phyloP scores from a whole-genome alignment of 2,113 vertebrate genomes.

The Plectropomus leopardus region DNA sequence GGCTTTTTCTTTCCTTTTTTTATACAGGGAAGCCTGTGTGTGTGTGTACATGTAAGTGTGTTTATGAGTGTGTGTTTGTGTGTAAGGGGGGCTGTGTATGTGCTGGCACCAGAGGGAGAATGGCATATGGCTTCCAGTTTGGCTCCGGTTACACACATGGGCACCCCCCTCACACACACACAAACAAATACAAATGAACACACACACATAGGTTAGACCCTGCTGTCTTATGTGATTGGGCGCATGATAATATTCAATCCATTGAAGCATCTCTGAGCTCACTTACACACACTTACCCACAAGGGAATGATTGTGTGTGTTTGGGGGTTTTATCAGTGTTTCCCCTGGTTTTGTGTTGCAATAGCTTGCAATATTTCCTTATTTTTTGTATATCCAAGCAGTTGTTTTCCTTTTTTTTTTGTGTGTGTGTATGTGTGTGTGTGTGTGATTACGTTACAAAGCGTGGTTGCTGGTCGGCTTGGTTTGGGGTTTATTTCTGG shows the following conservation, averaged over 20 bases:
- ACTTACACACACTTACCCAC: conserved; percentile 61
- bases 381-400: conserved; percentile 42
- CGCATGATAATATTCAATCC: conserved; percentile 50
- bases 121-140: conserved; percentile 85
- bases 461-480: conserved; percentile 40
- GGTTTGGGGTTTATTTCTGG: conserved; percentile 75
- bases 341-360: conserved; percentile 62
- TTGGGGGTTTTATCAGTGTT: conserved; percentile 50
- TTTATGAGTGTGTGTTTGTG: conserved; percentile 26
- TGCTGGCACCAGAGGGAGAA: conserved; percentile 68
- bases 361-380: conserved; percentile 58
- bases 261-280: conserved; percentile 68
- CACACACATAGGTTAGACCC: conserved; percentile 61
- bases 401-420: conserved; percentile 37
- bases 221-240: conserved; percentile 51
- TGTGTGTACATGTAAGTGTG: conserved; percentile 35
- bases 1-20: conserved; percentile 77
- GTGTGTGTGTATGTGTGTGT: conserved; percentile 5
- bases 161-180: conserved; percentile 22
- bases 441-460: conserved; percentile 62
- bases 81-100: neutral
- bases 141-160: conserved; percentile 76
- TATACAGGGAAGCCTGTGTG: conserved; percentile 54
- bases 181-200: conserved; percentile 65
- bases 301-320: conserved; percentile 56